Percentiles rank a stretch among this genome's conserved stretches.
These are phyloP conservation scores for Cryptophagus acutangulus DNA, from an alignment of 2,888 invertebrate genomes.

Conservation along the genomic window DNA sequence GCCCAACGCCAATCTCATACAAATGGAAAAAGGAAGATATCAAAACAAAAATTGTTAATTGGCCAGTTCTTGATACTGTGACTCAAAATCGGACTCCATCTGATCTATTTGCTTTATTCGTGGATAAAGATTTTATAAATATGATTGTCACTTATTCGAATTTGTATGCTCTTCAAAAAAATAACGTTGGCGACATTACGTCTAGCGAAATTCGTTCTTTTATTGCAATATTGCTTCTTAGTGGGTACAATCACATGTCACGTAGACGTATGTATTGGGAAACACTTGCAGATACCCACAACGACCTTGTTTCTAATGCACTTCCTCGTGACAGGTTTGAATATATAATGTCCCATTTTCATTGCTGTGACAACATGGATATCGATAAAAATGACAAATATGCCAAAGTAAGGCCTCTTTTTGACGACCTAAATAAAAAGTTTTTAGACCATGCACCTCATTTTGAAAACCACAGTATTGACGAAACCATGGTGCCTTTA, in stretches of 20 bases:
- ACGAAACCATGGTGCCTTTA: conserved; percentile 41
- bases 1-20: background rate
- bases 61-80: background rate
- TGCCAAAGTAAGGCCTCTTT: conserved; percentile 29
- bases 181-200: conserved; percentile 2
- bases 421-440: no score
- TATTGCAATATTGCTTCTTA: conserved; percentile 10
- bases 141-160: no score
- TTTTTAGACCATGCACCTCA: conserved; percentile 27
- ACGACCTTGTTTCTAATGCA: conserved; percentile 13
- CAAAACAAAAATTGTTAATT: background rate
- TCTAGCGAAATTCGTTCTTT: conserved; percentile 12
- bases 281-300: conserved; percentile 16
- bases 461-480: conserved; percentile 33
- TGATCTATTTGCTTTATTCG: background rate
- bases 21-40: background rate
- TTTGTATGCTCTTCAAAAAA: conserved; percentile 12
- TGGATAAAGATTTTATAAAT: background rate
- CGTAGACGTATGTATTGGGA: conserved; percentile 18
- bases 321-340: conserved; percentile 33
- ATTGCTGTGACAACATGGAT: conserved; percentile 30
- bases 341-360: conserved; percentile 30
- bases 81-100: background rate
- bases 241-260: conserved; percentile 12
- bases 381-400: conserved; percentile 27